Evolutionary conservation across 2,797 vertebrate species (phyloP), one percentile per base, ranked within the genome.

Genomic region (Limosa lapponica): DNA sequence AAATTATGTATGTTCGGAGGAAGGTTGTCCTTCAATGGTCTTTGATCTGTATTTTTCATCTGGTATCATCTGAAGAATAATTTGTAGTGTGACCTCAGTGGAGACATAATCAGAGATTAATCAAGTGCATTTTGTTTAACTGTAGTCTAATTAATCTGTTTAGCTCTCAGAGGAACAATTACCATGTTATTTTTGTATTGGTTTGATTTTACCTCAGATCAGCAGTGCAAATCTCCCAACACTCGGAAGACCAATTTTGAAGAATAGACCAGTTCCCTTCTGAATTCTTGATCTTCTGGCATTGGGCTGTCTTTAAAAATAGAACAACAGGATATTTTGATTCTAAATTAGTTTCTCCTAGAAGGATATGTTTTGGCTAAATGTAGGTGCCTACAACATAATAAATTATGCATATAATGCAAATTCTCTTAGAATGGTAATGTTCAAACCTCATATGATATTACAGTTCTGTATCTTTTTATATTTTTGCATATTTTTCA

Each of bases 91-190:
- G 81, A 52, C 41, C 90, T 85, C 52, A 61, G 4, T 61, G 67
- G 59, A 64, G 66, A 71, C 52, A 64, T 59, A 48, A 73, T 57
- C 89, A 85, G 87, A 59, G 22, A 48, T 67, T 52, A 87, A 89
- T 73, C 25, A 16, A 87, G 66, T 13, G 70, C 41, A 2, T 82
- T 93, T 92, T 92, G 36, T 94, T 87, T 82, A 37, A 36, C 66
- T 70, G 43, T 27, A 62, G 71, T 67, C 71, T 92, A 54, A 95
- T 94, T 87, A 75, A 94, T 71, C 70, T 87, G 64, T 73, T 83
- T 91, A 91, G 48, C 52, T 96, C 86, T 91, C 81, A 5, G 81
- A 87, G 78, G 90, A 89, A 67, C 73, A 70, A 92, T 85, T 87
- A 73, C 16, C 28, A 4, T 11, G 4, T 57, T 80, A 11, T 52